phyloP scores from a whole-genome alignment of 2,797 vertebrate genomes.

The Phyllotis vaccarum region DNA sequence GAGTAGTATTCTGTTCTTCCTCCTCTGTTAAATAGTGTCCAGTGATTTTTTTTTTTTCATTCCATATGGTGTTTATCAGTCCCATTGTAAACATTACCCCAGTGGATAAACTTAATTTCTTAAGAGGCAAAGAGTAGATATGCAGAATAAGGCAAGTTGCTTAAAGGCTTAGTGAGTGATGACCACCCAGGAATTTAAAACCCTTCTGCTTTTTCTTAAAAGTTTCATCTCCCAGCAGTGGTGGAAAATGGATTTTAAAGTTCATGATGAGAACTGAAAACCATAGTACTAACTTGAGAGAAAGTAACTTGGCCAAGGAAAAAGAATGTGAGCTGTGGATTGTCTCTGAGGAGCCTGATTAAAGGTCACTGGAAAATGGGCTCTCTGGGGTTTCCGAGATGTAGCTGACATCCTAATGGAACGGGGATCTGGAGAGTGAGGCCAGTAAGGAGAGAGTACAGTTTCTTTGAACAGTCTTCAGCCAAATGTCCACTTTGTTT shows the following conservation, averaged over 20 bases:
- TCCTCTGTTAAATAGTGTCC: slow-evolving; percentile 1
- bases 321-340: slow-evolving; percentile 51
- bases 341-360: slow-evolving; percentile 67
- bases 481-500: slow-evolving; percentile 47
- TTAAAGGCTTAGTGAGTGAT: slow-evolving; percentile 32
- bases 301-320: slow-evolving; percentile 70
- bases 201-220: slow-evolving; percentile 51
- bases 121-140: background rate
- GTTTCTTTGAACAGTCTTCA: slow-evolving; percentile 72
- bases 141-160: background rate
- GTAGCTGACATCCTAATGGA: slow-evolving; percentile 71
- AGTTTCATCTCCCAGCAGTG: slow-evolving; percentile 31
- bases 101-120: slow-evolving; percentile 51
- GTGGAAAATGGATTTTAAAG: slow-evolving; percentile 16
- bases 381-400: slow-evolving; percentile 64
- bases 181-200: slow-evolving; percentile 14
- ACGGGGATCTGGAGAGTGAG: slow-evolving; percentile 61
- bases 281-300: slow-evolving; percentile 62
- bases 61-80: background rate
- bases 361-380: slow-evolving; percentile 74
- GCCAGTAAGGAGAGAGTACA: background rate
- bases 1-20: background rate
- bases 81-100: slow-evolving; percentile 29
- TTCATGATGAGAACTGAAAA: slow-evolving; percentile 4
- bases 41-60: background rate